phyloP scores from a whole-genome alignment of 2,888 invertebrate genomes.

The Ceraclea dissimilis region DNA sequence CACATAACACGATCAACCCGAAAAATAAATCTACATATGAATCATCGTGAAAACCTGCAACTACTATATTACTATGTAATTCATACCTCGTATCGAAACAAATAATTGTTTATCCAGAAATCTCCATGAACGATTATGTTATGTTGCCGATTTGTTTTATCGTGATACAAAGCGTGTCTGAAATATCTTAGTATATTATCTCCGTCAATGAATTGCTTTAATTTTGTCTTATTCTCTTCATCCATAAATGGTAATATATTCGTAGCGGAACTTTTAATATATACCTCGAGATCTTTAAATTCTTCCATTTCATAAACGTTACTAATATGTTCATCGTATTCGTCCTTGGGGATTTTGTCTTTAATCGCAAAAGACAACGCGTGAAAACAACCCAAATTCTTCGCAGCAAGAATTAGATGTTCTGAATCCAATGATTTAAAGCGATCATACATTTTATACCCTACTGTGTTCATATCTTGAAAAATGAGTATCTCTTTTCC shows the following conservation, averaged over 20 bases:
- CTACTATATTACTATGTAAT: too few relatives aligned
- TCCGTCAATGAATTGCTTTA: not conserved
- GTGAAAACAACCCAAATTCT: slow-evolving; percentile 11
- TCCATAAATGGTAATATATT: slow-evolving; percentile 4
- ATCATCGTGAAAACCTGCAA: too few relatives aligned
- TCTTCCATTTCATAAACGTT: not conserved
- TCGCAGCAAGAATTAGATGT: slow-evolving; percentile 11
- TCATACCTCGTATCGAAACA: slow-evolving; percentile 19
- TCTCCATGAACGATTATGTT: slow-evolving; percentile 13
- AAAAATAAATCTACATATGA: too few relatives aligned
- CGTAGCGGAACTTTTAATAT: not conserved
- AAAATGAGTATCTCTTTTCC: slow-evolving; percentile 11
- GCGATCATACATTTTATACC: slow-evolving; percentile 15
- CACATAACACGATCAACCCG: too few relatives aligned
- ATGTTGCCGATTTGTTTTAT: not conserved
- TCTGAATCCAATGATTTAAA: slow-evolving; percentile 16
- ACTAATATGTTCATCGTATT: not conserved
- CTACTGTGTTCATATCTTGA: slow-evolving; percentile 15
- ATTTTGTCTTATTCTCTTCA: not conserved
- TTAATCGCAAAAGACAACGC: slow-evolving; percentile 12
- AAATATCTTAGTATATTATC: not conserved
- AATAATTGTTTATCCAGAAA: slow-evolving; percentile 20
- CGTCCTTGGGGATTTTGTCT: not conserved
- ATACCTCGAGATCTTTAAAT: not conserved
- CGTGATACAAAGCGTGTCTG: not conserved